These are phyloP conservation scores for Saimiri boliviensis DNA, from an alignment of 2,113 vertebrate species.

Conservation along the genomic window DNA sequence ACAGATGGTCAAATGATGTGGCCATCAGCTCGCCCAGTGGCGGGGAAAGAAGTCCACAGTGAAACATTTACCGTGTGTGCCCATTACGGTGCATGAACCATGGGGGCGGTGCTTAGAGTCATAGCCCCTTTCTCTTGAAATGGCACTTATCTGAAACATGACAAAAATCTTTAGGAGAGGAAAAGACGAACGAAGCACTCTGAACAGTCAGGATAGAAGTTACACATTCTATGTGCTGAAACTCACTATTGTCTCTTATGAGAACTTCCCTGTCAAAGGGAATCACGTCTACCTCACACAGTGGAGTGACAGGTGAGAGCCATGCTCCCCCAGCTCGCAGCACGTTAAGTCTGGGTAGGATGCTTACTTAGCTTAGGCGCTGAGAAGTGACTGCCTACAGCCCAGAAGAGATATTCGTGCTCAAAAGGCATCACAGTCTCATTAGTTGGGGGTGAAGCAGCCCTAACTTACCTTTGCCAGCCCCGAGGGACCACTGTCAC, in stretches of 20 bases:
- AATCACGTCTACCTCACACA: too few species aligned
- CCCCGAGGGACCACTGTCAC: not conserved
- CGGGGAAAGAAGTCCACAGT: not conserved
- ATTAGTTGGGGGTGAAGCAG: not conserved
- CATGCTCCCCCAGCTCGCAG: rapidly evolving
- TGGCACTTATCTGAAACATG: rapidly evolving
- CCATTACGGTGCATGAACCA: rapidly evolving
- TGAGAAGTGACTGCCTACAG: not conserved
- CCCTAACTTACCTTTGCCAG: not conserved
- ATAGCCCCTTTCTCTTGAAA: not conserved
- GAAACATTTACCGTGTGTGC: not conserved
- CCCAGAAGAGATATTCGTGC: not conserved
- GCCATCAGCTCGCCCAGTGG: not conserved
- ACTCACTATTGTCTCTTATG: not conserved
- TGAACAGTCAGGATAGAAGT: not conserved
- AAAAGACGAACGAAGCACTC: not conserved
- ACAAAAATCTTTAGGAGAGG: not conserved
- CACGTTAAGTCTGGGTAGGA: not conserved
- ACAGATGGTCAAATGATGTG: not conserved
- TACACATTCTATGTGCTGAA: not conserved
- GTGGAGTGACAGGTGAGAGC: not conserved
- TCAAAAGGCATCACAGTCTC: not conserved
- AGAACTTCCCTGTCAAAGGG: too few species aligned
- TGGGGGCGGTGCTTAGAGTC: rapidly evolving
- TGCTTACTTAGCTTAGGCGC: too few species aligned